A percentile compares a stretch with the other conserved stretches of the same genome.
Evolutionary conservation across 2,888 invertebrate genomes (phyloP).

Genomic region (Drosophila neoperkinsi): DNA sequence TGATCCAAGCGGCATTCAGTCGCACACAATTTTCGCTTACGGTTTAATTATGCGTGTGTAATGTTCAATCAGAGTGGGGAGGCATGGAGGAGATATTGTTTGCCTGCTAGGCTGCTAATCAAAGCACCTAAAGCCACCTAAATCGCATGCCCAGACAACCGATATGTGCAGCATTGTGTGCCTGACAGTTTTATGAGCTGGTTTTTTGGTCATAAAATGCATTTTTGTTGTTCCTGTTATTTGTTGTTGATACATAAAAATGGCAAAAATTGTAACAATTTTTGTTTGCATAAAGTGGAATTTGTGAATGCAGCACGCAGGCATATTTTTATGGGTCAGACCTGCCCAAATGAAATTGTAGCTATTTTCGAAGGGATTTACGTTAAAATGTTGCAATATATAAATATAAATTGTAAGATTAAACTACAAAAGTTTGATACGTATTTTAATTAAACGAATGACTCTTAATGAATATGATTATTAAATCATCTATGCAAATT

Average conservation of each 20-base stretch:
- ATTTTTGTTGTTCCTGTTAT: slow-evolving; percentile 37
- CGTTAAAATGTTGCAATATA: neutral
- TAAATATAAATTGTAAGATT: neutral
- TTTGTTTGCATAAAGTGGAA: slow-evolving; percentile 38
- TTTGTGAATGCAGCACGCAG: slow-evolving; percentile 35
- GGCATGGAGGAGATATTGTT: neutral
- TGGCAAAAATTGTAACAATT: slow-evolving; percentile 50
- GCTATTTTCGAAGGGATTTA: neutral
- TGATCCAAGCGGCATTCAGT: slow-evolving; percentile 64
- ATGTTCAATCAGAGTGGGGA: slow-evolving; percentile 48
- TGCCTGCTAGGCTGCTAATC: slow-evolving; percentile 43
- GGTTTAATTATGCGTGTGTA: slow-evolving; percentile 69
- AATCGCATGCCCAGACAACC: neutral
- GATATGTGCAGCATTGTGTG: slow-evolving; percentile 30
- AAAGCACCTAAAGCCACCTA: slow-evolving; percentile 38
- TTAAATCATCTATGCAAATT: neutral
- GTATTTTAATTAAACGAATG: neutral
- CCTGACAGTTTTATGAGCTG: slow-evolving; percentile 58
- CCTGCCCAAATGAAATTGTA: neutral
- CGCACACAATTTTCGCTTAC: slow-evolving; percentile 56
- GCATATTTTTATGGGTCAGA: slow-evolving; percentile 13
- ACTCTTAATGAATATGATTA: neutral
- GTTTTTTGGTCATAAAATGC: slow-evolving; percentile 52
- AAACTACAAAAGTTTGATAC: neutral
- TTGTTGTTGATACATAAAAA: slow-evolving; percentile 61